These are phyloP conservation scores for Trichopoda pennipes DNA, from an alignment of 2,888 invertebrate species.

Conservation along the genomic window DNA sequence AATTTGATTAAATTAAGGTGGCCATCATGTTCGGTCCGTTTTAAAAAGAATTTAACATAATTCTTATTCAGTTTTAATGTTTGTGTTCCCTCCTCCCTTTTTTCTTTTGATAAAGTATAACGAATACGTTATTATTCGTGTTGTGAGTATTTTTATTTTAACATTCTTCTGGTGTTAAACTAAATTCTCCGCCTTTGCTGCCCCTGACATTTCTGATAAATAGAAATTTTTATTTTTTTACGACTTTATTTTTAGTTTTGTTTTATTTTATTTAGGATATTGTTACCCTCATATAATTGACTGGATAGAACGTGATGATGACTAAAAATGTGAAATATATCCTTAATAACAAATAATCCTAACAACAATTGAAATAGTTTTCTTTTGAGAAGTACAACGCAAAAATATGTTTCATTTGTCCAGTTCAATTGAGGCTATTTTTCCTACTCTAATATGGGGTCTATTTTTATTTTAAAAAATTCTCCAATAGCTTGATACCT, in stretches of 20 bases:
- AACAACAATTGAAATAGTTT: too few species aligned
- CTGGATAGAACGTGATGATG: too few species aligned
- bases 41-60: slow-evolving; percentile 42
- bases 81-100: neutral
- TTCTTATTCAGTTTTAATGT: slow-evolving; percentile 21
- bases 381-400: too few species aligned
- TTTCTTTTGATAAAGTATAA: neutral
- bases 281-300: too few species aligned
- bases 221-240: slow-evolving; percentile 77
- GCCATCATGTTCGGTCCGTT: slow-evolving; percentile 50
- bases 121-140: neutral
- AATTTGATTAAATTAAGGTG: slow-evolving; percentile 63
- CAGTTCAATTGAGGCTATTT: too few species aligned
- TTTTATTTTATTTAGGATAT: neutral
- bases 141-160: neutral
- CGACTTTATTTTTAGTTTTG: slow-evolving; percentile 73
- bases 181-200: neutral
- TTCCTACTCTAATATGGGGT: too few species aligned
- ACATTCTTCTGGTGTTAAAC: neutral
- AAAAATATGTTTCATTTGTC: too few species aligned
- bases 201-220: slow-evolving; percentile 74
- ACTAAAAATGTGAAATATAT: too few species aligned
- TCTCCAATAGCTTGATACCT: too few species aligned
- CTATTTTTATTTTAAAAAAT: too few species aligned
- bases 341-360: too few species aligned